These are phyloP conservation scores for Melanotaenia pygmaea DNA, from an alignment of 2,797 vertebrate species.

Conservation along the genomic window DNA sequence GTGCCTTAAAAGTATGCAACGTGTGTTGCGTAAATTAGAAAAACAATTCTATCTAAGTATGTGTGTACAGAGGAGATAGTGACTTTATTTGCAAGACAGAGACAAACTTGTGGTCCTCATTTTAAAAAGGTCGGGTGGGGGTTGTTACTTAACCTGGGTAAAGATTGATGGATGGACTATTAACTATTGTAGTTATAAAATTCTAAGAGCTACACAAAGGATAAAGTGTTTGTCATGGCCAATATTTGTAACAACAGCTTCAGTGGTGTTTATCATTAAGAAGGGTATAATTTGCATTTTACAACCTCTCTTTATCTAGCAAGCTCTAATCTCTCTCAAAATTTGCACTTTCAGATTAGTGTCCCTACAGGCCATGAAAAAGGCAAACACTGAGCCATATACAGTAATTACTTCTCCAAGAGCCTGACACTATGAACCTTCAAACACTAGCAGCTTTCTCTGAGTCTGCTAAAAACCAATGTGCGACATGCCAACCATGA, in stretches of 20 bases:
- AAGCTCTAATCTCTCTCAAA: constrained; percentile 55
- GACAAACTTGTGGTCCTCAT: not conserved
- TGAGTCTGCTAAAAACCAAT: constrained; percentile 40
- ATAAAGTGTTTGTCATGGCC: constrained; percentile 5
- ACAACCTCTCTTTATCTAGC: constrained; percentile 43
- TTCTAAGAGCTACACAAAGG: not conserved
- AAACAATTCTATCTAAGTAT: not conserved
- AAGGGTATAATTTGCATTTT: constrained; percentile 60
- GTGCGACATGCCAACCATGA: constrained; percentile 47
- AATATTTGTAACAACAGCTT: constrained; percentile 18
- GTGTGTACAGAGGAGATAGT: not conserved
- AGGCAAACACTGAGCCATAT: constrained; percentile 58
- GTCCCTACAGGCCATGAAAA: constrained; percentile 56
- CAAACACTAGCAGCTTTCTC: constrained; percentile 34
- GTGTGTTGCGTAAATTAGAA: constrained; percentile 16
- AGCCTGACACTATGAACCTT: constrained; percentile 33
- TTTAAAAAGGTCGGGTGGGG: constrained; percentile 8
- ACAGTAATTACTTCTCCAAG: constrained; percentile 60
- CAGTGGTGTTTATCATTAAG: constrained; percentile 18
- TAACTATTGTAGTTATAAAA: constrained; percentile 13
- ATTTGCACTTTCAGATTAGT: constrained; percentile 55
- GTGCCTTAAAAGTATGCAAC: not conserved
- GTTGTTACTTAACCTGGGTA: constrained; percentile 12
- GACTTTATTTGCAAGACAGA: constrained; percentile 18
- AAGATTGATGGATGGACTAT: constrained; percentile 8